Evolutionary conservation across 2,113 vertebrate genomes (phyloP), one percentile per base, ranked within the genome.

Genomic region (Psammodynastes pulverulentus): DNA sequence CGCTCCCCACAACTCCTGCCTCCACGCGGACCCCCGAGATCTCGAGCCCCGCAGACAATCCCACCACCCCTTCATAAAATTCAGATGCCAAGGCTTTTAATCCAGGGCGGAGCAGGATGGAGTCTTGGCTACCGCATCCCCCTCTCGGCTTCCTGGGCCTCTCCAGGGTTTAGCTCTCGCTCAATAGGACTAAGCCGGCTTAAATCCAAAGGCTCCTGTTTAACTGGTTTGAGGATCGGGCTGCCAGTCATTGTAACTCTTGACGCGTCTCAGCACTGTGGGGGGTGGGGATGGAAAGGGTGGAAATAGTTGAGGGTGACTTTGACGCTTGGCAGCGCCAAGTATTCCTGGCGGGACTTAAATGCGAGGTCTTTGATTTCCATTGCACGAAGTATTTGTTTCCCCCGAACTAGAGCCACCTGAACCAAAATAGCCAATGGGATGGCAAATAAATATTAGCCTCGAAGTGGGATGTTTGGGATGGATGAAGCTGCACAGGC

Each of bases 181-280:
- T 92, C 91, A 39, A 85, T 92, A 89, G 88, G 52, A 62, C 88
- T 92, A 92, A 92, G 53, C 91, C 91, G 91, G 91, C 91, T 92
- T 92, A 92, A 92, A 39, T 85, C 87, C 91, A 58, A 84, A 62
- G 87, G 91, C 91, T 89, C 91, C 87, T 85, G 91, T 92, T 89
- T 85, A 89, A 92, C 91, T 89, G 91, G 91, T 92, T 92, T 89
- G 87, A 92, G 91, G 91, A 92, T 85, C 88, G 87, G 87, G 43
- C 67, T 84, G 87, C 87, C 91, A 62, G 51, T 84, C 91, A 85
- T 13, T 51, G 89, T 26, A 85, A 92, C 87, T 49, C 87, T 89
- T 85, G 91, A 85, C 87, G 72, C 72, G 87, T 17, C 43, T 89
- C 67, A 6, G 91, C 87, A 24, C n/a, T 87, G 13, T 1, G 34